Percentiles rank a stretch among this genome's conserved stretches.
Conservation (phyloP, 1,140 invertebrate species). For the Calephelis nemesis region DNA sequence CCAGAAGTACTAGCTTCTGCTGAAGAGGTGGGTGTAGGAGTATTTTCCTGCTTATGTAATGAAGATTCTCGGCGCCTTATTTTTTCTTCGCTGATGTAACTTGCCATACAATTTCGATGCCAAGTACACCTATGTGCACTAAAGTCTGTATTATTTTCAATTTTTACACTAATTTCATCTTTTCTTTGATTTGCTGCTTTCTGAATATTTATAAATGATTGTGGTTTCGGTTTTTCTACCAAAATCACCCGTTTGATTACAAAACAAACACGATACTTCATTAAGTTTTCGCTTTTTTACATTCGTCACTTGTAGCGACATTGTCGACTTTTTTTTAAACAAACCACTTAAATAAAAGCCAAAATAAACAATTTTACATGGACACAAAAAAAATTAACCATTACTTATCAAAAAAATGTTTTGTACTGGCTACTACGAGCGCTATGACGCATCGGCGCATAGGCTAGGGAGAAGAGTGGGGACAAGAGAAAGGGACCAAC, state of each 20-base stretch:
- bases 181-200: not conserved
- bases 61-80: not conserved
- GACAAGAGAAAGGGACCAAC: no score
- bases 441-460: not conserved
- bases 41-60: not conserved
- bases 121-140: not conserved
- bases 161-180: not conserved
- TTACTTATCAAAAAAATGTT: not conserved
- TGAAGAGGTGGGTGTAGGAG: not conserved
- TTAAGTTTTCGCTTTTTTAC: not conserved
- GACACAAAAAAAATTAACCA: no score
- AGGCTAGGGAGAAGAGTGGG: no score
- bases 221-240: not conserved
- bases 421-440: not conserved
- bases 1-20: not conserved
- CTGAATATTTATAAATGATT: not conserved
- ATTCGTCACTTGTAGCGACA: not conserved
- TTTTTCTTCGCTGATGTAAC: not conserved
- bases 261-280: not conserved
- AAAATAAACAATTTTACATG: no score
- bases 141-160: not conserved
- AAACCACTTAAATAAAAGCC: no score
- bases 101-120: constrained; percentile 2
- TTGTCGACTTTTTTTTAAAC: no score
- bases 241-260: not conserved